Evolutionary conservation across 1,140 invertebrate genomes (phyloP), one percentile per base, ranked within the genome.

Genomic region (Monochamus saltuarius): DNA sequence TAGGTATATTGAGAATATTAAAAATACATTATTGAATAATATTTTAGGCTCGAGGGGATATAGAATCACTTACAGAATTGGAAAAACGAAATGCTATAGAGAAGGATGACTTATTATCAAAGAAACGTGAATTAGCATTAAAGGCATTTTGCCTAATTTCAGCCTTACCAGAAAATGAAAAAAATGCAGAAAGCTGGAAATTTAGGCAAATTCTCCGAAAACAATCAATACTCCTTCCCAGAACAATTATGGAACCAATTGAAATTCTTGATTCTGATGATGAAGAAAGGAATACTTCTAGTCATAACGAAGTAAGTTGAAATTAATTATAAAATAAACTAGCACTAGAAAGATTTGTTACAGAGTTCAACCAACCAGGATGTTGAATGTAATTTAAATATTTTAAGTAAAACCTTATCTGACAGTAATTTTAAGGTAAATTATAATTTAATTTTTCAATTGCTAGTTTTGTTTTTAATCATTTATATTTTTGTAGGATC

Each of bases 181-280:
- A 40, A 35, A 55, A 43, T 45, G 34, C 43, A 19, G 53, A 55
- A 43, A 55, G 16, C 29, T n/a, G 22, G 17, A 55, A 55, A 45
- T 55, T 55, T 17, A 17, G 53, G 22, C n/a, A 11, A 11, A 40
- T 55, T 16, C 22, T 55, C 6, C 16, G 43, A 13, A 45, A 42
- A 43, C 22, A 6, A 6, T 29, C 22, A 29, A 29, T 29, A 29
- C 22, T 29, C 22, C 22, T 29, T 29, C 22, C 22, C 2, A 29
- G 6, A 29, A 29, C 22, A 3, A 38, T 7, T 11, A n/a, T 16
- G 19, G 35, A 38, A 53, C 38, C 53, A 1, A 55, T 55, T 43
- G 53, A 43, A 55, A 55, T 55, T 34, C 36, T 22, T 10, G 53
- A 55, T 35, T 55, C 53, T 34, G 53, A 55, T 16, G 53, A 55